Percentiles rank a stretch among this genome's conserved stretches.
These are phyloP conservation scores for Loriculus beryllinus DNA, from an alignment of 2,797 vertebrate species.

Conservation along the genomic window DNA sequence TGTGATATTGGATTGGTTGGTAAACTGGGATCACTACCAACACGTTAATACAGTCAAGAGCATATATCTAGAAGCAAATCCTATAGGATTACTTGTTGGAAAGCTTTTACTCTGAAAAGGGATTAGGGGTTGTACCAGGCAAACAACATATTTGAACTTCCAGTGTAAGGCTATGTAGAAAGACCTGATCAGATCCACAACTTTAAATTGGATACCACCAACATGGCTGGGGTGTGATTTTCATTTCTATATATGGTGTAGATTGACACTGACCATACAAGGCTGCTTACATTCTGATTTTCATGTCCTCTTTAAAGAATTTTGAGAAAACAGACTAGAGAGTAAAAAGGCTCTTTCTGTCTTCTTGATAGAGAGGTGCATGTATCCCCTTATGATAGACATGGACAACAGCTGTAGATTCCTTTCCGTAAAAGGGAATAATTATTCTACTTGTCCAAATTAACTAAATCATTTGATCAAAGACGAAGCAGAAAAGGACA, in stretches of 20 bases:
- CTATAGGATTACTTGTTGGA: constrained; percentile 17
- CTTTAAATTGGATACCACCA: not conserved
- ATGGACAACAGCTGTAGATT: not conserved
- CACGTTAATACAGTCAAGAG: not conserved
- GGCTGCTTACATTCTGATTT: not conserved
- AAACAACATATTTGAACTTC: not conserved
- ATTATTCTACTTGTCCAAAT: not conserved
- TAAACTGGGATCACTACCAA: not conserved
- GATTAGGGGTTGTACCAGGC: not conserved
- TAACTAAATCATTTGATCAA: not conserved
- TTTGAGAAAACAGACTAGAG: not conserved
- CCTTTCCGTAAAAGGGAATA: not conserved
- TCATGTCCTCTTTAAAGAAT: not conserved
- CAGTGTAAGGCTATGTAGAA: not conserved
- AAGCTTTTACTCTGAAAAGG: constrained; percentile 38
- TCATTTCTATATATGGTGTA: not conserved
- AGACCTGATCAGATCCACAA: not conserved
- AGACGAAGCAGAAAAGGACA: not conserved
- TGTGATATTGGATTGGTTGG: constrained; percentile 9
- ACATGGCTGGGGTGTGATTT: not conserved
- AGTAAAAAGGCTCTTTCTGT: not conserved
- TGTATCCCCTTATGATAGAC: not conserved
- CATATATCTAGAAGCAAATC: constrained; percentile 26
- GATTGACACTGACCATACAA: not conserved
- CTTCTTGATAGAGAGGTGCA: not conserved